Percentiles rank a stretch among this genome's conserved stretches.
Conservation (phyloP, 2,888 invertebrate species). For the Halictus ligatus region DNA sequence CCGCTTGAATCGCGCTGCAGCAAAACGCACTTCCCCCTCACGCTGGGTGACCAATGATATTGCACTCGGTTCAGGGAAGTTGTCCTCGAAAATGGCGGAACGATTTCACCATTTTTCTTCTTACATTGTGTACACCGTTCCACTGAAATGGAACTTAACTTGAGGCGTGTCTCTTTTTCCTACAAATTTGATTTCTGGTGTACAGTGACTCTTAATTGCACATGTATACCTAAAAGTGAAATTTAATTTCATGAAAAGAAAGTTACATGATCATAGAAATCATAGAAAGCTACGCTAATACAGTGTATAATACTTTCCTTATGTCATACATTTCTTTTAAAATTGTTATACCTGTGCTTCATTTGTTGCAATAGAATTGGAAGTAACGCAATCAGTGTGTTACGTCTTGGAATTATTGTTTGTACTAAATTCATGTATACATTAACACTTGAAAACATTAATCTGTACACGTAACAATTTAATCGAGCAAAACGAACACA, state of each 20-base stretch:
- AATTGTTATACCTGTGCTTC: too few relatives aligned
- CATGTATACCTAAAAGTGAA: neutral
- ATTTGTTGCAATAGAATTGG: too few relatives aligned
- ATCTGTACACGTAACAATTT: too few relatives aligned
- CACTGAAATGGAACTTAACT: neutral
- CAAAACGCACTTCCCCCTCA: slow-evolving; percentile 27
- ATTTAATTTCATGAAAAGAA: neutral
- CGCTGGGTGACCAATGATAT: slow-evolving; percentile 47
- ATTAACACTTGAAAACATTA: too few relatives aligned
- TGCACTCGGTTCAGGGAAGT: neutral
- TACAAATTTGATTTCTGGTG: neutral
- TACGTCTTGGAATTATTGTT: too few relatives aligned
- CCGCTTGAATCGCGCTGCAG: slow-evolving; percentile 35
- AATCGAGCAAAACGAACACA: too few relatives aligned
- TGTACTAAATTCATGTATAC: too few relatives aligned
- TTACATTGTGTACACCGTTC: neutral
- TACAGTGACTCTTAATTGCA: neutral
- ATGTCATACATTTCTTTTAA: neutral
- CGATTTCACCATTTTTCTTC: neutral
- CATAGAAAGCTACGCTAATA: neutral
- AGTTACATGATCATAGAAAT: neutral
- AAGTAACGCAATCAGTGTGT: too few relatives aligned
- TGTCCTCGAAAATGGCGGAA: neutral
- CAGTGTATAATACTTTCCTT: neutral
- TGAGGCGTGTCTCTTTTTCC: neutral